Evolutionary conservation across 2,113 vertebrate species (phyloP).

Genomic region (Saimiri boliviensis): DNA sequence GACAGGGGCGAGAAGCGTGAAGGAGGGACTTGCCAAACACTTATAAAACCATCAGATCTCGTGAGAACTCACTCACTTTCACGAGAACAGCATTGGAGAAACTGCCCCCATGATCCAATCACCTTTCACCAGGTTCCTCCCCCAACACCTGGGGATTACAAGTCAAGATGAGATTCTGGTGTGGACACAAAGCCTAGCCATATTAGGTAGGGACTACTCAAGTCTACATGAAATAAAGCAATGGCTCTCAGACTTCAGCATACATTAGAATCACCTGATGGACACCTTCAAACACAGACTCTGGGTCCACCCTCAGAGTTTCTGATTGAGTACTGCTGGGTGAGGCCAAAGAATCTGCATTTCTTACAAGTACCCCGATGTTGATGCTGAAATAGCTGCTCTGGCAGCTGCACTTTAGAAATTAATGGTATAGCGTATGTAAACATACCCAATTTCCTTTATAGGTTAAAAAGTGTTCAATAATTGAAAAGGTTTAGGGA

Average conservation of each 20-base stretch:
- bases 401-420: neutral
- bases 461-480: neutral
- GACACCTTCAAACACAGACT: neutral
- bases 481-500: neutral
- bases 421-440: neutral
- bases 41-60: too few relatives aligned
- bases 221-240: neutral
- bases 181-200: too few relatives aligned
- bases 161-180: too few relatives aligned
- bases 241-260: neutral
- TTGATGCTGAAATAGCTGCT: neutral
- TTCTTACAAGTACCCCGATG: neutral
- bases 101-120: too few relatives aligned
- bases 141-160: too few relatives aligned
- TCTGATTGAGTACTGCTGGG: neutral
- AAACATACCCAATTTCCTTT: neutral
- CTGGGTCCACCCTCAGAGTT: rapidly evolving
- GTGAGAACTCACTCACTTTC: too few relatives aligned
- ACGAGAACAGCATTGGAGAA: too few relatives aligned
- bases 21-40: too few relatives aligned
- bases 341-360: neutral
- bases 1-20: too few relatives aligned
- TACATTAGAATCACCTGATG: neutral
- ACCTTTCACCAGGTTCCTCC: too few relatives aligned
- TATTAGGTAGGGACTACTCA: neutral